Evolutionary conservation across 2,113 vertebrate species (phyloP), one percentile per base, ranked within the genome.

Genomic region (Stictonetta naevosa): DNA sequence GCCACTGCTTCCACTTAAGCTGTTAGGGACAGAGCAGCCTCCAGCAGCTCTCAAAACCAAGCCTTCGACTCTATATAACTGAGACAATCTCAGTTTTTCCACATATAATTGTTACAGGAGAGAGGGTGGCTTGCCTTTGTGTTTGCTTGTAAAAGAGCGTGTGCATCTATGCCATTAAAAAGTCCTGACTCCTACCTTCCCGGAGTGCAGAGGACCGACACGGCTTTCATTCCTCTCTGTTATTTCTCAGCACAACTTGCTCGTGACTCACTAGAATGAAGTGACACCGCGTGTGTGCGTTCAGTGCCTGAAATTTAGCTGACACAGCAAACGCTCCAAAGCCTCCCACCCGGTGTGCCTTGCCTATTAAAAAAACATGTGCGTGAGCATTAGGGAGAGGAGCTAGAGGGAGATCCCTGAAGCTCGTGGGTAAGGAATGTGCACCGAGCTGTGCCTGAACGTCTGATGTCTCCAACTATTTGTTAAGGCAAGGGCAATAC

Each of bases 401-500:
- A 85, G 50, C 17, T 40, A 69, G 52, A 68, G 46, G 34, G 28
- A 83, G 42, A 81, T 13, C 42, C 83, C 74, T 66, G 52, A 33
- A 87, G 66, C 56, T 50, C 44, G 42, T 0, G 91, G 71, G 91
- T 90, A 42, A 88, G 84, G 75, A 71, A 88, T 16, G 83, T 29
- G 59, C 73, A 82, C 28, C 2, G 81, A 85, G 94, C 92, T 64
- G 78, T 3, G 40, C 3, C 20, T 56, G 87, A 73, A 88, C 17
- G 72, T 28, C 91, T 74, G 75, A 89, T 91, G 89, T 34, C 95
- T 96, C 89, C 90, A 66, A 96, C 93, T 88, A 88, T 92, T 97
- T 92, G 95, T 91, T 93, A 68, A 91, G 73, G 96, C 94, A 93
- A 91, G 80, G 93, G 95, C 94, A 95, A 96, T 85, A 73, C 95